These are phyloP conservation scores for Drosophila asahinai DNA, from an alignment of 1,140 invertebrate species.

Conservation along the genomic window DNA sequence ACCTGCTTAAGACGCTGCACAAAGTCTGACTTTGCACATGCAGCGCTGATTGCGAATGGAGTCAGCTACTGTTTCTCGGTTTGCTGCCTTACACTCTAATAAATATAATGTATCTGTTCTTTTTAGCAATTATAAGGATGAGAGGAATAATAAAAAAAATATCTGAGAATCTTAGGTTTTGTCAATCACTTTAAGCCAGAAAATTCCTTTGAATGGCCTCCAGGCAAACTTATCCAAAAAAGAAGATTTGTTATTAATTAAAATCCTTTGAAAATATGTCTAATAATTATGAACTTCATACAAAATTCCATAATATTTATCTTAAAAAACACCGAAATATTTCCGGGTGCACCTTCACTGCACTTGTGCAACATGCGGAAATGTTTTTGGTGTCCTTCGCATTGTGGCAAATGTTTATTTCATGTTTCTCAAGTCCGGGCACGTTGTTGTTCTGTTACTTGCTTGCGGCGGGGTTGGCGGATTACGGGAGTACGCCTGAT, in stretches of 20 bases:
- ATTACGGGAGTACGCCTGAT: not conserved
- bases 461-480: not conserved
- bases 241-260: too few relatives aligned
- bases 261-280: too few relatives aligned
- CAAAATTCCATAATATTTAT: too few relatives aligned
- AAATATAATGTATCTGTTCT: not conserved
- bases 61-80: conserved; percentile 27
- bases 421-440: conserved; percentile 71
- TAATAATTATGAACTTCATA: too few relatives aligned
- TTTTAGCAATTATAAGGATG: not conserved
- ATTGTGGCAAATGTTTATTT: conserved; percentile 77
- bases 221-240: too few relatives aligned
- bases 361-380: conserved; percentile 60
- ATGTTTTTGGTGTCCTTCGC: conserved; percentile 54
- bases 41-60: conserved; percentile 68
- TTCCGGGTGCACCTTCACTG: conserved; percentile 3
- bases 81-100: conserved; percentile 9
- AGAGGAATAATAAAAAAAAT: too few relatives aligned
- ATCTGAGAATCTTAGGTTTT: too few relatives aligned
- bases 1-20: conserved; percentile 40
- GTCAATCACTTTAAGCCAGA: too few relatives aligned
- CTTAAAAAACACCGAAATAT: too few relatives aligned
- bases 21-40: conserved; percentile 53
- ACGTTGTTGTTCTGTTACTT: conserved; percentile 63
- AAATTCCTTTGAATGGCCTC: too few relatives aligned